Percentiles rank a stretch among this genome's conserved stretches.
These are phyloP conservation scores for Ennomos erosarius DNA, from an alignment of 2,888 invertebrate species.

Conservation along the genomic window DNA sequence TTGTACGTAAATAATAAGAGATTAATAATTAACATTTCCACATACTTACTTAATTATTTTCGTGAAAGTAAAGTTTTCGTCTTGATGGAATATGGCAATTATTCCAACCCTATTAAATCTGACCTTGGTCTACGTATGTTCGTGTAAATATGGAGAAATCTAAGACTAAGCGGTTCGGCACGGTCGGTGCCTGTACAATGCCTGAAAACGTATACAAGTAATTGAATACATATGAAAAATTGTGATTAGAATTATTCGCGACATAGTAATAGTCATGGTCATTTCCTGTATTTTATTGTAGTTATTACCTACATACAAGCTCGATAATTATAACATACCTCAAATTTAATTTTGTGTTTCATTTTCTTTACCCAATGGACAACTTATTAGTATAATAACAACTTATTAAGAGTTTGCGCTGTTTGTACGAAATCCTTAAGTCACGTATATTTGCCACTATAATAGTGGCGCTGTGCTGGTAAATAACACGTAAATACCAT, in stretches of 20 bases:
- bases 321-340: conserved; percentile 85
- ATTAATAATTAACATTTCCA: too few relatives aligned
- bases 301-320: conserved; percentile 84
- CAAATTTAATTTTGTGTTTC: conserved; percentile 68
- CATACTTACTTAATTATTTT: too few relatives aligned
- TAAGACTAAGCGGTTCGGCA: conserved; percentile 78
- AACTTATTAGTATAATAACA: too few relatives aligned
- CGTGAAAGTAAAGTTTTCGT: neutral
- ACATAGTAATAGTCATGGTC: conserved; percentile 80
- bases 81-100: conserved; percentile 23
- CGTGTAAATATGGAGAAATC: conserved; percentile 80
- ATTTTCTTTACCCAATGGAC: conserved; percentile 31
- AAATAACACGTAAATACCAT: too few relatives aligned
- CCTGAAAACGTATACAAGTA: conserved; percentile 81
- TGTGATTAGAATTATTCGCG: conserved; percentile 72
- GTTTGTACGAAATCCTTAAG: too few relatives aligned
- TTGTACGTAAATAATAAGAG: too few relatives aligned
- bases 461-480: too few relatives aligned
- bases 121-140: conserved; percentile 49
- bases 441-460: too few relatives aligned
- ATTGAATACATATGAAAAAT: conserved; percentile 79
- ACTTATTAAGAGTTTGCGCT: too few relatives aligned
- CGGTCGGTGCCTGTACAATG: conserved; percentile 76
- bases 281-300: conserved; percentile 83
- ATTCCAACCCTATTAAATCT: conserved; percentile 22